Base-by-base conservation (phyloP, 2,888 invertebrate genomes). In the Cepaea hortensis region DNA sequence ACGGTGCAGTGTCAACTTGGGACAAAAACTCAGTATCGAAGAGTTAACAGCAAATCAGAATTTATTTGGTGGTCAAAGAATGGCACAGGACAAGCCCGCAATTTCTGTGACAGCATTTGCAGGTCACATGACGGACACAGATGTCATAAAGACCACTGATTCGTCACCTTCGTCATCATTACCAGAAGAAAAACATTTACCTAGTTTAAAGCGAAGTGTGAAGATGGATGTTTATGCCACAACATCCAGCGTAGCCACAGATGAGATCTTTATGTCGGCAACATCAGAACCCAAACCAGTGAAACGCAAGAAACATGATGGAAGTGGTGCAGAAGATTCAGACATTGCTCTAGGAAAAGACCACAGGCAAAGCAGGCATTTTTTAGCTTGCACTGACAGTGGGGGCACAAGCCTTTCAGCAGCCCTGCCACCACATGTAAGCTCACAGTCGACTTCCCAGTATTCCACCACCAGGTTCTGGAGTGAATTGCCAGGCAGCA, bases 1-100 rank as follows among this genome's bases (percentile, higher is more conserved):
- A 50, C 55, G 72, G 46, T 88, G 88, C 70, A 87, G 76, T 70
- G 89, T 89, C 5, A 85, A 87, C 50, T 85, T 89, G 4, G 89
- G 89, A 23, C 46, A 79, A 35, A 85, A 87, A 46, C 35, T 88
- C 6, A 55, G 85, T 35, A 76, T 75, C 3, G 82, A 50, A 23
- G 55, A 68, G n/a, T 82, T 82, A 18, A 50, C 48, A 48, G n/a
- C 62, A 62, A 62, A 62, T 13, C 35, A 3, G 11, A 35, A 79
- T 15, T 20, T 61, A 77, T 23, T n/a, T 11, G 1, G 55, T 3
- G 35, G 5, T 18, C 61, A 18, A 62, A 18, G 23, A 13, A 13
- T 35, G 62, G 62, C 23, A n/a, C 61, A 55, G 11, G 61, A 77
- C 55, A 77, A 77, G n/a, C 9, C 9, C 55, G 50, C 20, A 20